Evolutionary conservation across 2,113 vertebrate genomes (phyloP), one percentile per base, ranked within the genome.

Genomic region (Pteruthius melanotis): DNA sequence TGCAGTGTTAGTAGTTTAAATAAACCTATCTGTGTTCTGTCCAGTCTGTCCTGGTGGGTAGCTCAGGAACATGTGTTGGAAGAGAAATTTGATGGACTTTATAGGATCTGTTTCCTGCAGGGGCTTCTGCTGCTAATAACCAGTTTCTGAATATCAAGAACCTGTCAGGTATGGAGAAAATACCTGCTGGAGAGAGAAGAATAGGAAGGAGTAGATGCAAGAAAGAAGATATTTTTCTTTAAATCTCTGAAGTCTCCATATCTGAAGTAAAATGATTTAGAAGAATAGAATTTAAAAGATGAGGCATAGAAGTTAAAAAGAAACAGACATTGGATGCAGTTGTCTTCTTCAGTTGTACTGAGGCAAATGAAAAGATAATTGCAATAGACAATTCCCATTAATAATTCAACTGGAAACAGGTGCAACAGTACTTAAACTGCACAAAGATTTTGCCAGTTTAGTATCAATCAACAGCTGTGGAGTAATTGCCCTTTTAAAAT

Each of bases 401-500:
- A 91, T 93, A 82, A 87, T 93, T 93, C 83, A 91, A 15, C 33
- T 85, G 68, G 77, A 97, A 95, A 96, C 83, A 94, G 75, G 94
- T 96, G 92, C 81, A 90, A 68, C 27, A 45, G 53, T 92, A 88
- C 93, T 95, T 93, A 89, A 97, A 91, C 37, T 89, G 45, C 69
- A 92, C 65, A 78, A 93, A 89, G 77, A 80, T 81, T 54, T 11
- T 89, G 39, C 78, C 89, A 82, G 68, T 91, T 91, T 94, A 91
- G 37, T 83, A 91, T 93, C 71, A 92, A 68, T 96, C 74, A 95
- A 93, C 95, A 96, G 95, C 91, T 97, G 92, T 91, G 83, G 59
- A 85, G 93, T 94, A 96, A 95, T 95, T 97, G 61, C 77, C 83
- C 81, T 97, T 96, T 95, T 82, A 96, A 97, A 97, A 94, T 74